Conservation (phyloP, 2,113 vertebrate genomes). For the Laticauda colubrina region DNA sequence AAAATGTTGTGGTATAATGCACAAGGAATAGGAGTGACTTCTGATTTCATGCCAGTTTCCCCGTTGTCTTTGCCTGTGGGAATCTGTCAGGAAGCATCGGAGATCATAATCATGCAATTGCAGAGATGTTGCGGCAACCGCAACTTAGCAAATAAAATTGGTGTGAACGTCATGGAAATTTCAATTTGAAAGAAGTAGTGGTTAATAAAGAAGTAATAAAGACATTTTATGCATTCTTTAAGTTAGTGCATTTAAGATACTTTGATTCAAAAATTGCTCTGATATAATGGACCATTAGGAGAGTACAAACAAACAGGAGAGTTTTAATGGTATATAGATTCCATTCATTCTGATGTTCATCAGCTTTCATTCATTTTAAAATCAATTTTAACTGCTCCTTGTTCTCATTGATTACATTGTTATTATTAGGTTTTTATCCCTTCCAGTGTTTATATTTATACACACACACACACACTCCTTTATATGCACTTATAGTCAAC, state of each 20-base stretch:
- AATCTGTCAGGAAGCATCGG: neutral
- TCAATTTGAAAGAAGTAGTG: neutral
- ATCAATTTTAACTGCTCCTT: neutral
- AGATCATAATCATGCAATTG: neutral
- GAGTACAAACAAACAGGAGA: neutral
- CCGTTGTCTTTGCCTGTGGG: neutral
- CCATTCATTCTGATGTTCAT: neutral
- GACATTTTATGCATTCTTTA: neutral
- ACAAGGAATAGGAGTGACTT: neutral
- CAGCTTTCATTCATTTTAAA: neutral
- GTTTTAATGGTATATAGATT: neutral
- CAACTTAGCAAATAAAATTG: neutral
- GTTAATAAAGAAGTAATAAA: neutral
- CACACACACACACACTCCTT: too few species aligned
- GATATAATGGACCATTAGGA: neutral
- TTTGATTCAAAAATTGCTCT: neutral
- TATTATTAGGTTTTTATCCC: neutral
- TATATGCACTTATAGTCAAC: too few species aligned
- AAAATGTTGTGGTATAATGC: neutral
- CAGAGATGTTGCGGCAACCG: neutral
- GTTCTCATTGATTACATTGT: neutral
- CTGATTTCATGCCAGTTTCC: neutral
- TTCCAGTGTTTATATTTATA: neutral
- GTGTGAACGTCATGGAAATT: neutral
- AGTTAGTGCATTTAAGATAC: neutral